Evolutionary conservation across 30 jellyfish, hydroid and myxozoan species (phyloP).

Genomic region (Pelagia noctiluca): DNA sequence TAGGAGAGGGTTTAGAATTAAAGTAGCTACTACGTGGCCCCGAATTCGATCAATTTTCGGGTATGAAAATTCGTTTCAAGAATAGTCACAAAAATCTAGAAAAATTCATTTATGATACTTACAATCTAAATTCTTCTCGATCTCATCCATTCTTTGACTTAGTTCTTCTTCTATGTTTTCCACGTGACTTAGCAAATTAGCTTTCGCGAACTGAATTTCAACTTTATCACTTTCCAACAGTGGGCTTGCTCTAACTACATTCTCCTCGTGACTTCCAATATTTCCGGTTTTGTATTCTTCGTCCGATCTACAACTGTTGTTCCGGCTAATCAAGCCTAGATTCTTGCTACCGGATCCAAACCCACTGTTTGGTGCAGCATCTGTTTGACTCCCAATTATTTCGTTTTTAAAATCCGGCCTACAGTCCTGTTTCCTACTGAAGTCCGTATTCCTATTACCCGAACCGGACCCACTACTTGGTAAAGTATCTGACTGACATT

Average conservation of each 20-base stretch:
- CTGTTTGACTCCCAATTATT: no score
- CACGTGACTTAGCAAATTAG: conserved; percentile 40
- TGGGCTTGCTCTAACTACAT: background rate
- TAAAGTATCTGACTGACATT: no score
- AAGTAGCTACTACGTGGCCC: no score
- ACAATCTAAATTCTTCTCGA: conserved; percentile 59
- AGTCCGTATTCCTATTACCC: no score
- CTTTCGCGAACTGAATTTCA: conserved; percentile 16
- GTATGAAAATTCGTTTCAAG: background rate
- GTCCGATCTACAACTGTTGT: no score
- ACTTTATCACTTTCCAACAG: background rate
- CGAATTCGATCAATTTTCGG: conserved; percentile 1
- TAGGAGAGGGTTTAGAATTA: no score
- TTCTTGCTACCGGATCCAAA: no score
- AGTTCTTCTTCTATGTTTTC: conserved; percentile 51
- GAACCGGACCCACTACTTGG: no score
- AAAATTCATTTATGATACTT: background rate
- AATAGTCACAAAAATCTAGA: background rate
- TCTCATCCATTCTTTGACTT: conserved; percentile 51
- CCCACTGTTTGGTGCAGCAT: no score
- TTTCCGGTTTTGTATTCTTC: background rate
- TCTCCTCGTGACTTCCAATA: background rate
- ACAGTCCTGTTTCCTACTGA: no score
- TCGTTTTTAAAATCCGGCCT: no score
- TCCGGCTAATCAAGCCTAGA: no score